Evolutionary conservation across 2,888 invertebrate genomes (phyloP).

Genomic region (Caenorhabditis becei): DNA sequence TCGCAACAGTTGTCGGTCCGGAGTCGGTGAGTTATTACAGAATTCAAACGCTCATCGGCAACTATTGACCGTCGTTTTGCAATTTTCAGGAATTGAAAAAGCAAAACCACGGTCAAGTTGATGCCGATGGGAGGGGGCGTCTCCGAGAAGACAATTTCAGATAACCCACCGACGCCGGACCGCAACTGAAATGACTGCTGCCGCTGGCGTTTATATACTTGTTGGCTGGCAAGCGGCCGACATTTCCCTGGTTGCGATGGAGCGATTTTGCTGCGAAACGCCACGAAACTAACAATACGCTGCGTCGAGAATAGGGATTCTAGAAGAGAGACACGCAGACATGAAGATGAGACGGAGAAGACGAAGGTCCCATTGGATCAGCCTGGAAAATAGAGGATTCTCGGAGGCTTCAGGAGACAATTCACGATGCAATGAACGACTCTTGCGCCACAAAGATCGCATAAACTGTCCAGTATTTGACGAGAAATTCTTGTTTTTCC

Average conservation of each 20-base stretch:
- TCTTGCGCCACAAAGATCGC: slow-evolving; percentile 39
- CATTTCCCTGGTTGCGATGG: slow-evolving; percentile 2
- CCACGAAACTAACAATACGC: slow-evolving; percentile 7
- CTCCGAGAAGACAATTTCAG: background rate
- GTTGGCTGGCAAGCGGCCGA: background rate
- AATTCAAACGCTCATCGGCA: too few species aligned
- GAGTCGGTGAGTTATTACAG: too few species aligned
- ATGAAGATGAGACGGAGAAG: slow-evolving; percentile 46
- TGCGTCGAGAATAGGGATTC: slow-evolving; percentile 38
- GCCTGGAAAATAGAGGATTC: slow-evolving; percentile 25
- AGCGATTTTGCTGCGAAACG: background rate
- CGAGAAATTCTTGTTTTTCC: slow-evolving; percentile 23
- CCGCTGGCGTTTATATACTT: background rate
- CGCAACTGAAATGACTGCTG: background rate
- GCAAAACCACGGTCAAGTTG: slow-evolving; percentile 15
- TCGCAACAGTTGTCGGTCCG: background rate
- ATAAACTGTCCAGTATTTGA: slow-evolving; percentile 54
- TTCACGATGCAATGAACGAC: slow-evolving; percentile 43
- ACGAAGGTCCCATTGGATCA: slow-evolving; percentile 55
- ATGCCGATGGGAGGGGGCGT: slow-evolving; percentile 18
- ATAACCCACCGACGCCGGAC: slow-evolving; percentile 34
- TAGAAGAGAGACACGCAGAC: slow-evolving; percentile 44
- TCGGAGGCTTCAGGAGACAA: too few species aligned
- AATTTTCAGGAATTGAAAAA: background rate
- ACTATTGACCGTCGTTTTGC: too few species aligned